These are phyloP conservation scores for Drosophila mojavensis DNA, from an alignment of 1,140 invertebrate genomes.

Conservation along the genomic window DNA sequence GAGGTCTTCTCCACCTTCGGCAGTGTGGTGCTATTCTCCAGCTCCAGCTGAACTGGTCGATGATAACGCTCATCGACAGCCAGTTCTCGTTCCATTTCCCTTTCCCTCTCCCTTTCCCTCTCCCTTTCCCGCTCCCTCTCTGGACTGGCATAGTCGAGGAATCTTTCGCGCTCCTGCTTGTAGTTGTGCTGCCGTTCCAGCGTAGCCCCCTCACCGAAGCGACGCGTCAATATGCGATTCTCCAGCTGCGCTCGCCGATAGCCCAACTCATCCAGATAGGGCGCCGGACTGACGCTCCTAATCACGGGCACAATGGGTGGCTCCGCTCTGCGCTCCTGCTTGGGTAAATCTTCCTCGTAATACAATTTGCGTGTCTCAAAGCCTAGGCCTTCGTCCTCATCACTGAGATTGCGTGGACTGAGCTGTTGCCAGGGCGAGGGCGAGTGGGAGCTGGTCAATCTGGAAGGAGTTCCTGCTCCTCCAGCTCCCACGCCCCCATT, in stretches of 20 bases:
- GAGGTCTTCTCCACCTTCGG: slow-evolving; percentile 74
- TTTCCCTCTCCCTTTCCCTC: slow-evolving; percentile 29
- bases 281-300: slow-evolving; percentile 84
- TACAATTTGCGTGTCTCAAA: slow-evolving; percentile 86
- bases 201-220: slow-evolving; percentile 69
- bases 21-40: slow-evolving; percentile 27
- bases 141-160: slow-evolving; percentile 44
- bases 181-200: slow-evolving; percentile 51
- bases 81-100: slow-evolving; percentile 28
- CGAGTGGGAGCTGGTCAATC: slow-evolving; percentile 59
- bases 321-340: slow-evolving; percentile 54
- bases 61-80: slow-evolving; percentile 55
- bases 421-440: slow-evolving; percentile 81
- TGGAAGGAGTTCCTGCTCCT: slow-evolving; percentile 25
- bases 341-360: slow-evolving; percentile 79
- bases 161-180: slow-evolving; percentile 19
- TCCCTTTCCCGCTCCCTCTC: slow-evolving; percentile 35
- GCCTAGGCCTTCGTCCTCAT: slow-evolving; percentile 91
- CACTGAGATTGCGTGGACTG: slow-evolving; percentile 84
- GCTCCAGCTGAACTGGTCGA: slow-evolving; percentile 58
- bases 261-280: slow-evolving; percentile 86
- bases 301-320: slow-evolving; percentile 81
- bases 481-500: slow-evolving; percentile 28
- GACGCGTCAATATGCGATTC: slow-evolving; percentile 85
- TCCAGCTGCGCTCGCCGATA: slow-evolving; percentile 90